Conservation (phyloP, 2,888 invertebrate genomes). For the Gymnosoma rotundatum region DNA sequence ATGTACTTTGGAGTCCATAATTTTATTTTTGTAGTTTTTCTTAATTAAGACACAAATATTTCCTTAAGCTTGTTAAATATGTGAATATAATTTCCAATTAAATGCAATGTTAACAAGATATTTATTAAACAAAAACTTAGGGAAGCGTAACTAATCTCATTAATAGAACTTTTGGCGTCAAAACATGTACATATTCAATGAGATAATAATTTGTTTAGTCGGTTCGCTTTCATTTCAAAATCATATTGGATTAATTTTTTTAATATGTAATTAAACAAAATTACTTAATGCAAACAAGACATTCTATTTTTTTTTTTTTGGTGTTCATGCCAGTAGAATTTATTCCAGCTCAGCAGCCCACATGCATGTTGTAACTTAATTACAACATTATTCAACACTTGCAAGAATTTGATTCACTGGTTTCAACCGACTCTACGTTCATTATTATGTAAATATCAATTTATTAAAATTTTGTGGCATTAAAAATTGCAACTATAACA, state of each 20-base stretch:
- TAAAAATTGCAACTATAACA: neutral
- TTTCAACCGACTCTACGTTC: neutral
- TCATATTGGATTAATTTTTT: slow-evolving; percentile 26
- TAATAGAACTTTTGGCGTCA: neutral
- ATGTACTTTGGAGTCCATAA: no score
- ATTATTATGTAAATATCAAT: neutral
- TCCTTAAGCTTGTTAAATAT: no score
- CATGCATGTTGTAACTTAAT: slow-evolving; percentile 51
- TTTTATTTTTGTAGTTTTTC: no score
- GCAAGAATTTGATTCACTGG: neutral
- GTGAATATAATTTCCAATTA: no score
- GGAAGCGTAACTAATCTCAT: slow-evolving; percentile 55
- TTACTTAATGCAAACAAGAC: neutral
- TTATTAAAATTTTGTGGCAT: no score
- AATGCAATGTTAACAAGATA: no score
- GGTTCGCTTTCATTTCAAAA: neutral
- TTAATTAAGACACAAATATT: no score
- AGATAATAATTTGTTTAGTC: neutral
- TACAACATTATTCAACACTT: slow-evolving; percentile 49
- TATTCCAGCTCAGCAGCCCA: slow-evolving; percentile 55
- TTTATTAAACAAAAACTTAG: slow-evolving; percentile 44
- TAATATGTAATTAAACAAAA: slow-evolving; percentile 27
- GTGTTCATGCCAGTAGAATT: slow-evolving; percentile 31
- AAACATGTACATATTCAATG: neutral
- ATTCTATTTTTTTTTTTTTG: slow-evolving; percentile 20